Percentiles rank a stretch among this genome's conserved stretches.
Conservation (phyloP, 2,113 vertebrate species). For the Scophthalmus maximus region DNA sequence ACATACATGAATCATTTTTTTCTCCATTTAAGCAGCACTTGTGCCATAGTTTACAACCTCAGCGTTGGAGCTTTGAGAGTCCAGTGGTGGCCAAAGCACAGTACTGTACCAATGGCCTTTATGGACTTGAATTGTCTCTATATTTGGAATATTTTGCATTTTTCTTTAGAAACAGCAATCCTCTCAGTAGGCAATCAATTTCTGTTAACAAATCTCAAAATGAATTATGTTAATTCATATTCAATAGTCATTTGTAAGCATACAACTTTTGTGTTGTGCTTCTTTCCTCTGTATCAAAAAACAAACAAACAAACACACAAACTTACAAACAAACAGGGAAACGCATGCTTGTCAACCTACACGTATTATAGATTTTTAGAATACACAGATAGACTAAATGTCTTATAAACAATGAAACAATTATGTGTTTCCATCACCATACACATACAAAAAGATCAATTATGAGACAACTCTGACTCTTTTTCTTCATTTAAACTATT, state of each 20-base stretch:
- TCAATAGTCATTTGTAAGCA: no score
- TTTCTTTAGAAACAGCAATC: background rate
- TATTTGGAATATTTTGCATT: conserved; percentile 1
- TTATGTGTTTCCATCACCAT: background rate
- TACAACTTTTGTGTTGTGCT: no score
- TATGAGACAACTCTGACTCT: background rate
- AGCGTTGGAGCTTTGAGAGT: background rate
- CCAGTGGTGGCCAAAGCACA: background rate
- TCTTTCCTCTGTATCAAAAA: no score
- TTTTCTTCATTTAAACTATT: background rate
- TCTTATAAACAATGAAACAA: no score
- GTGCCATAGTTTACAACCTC: background rate
- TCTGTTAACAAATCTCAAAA: conserved; percentile 5
- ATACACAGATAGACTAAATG: no score
- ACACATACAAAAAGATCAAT: background rate
- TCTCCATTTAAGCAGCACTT: background rate
- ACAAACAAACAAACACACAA: no score
- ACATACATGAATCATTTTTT: background rate
- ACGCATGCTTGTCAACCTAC: no score
- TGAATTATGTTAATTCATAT: background rate
- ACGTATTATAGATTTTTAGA: no score
- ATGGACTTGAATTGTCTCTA: conserved; percentile 1
- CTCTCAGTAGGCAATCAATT: background rate
- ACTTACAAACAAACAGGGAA: no score
- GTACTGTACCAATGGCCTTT: background rate